Evolutionary conservation across 2,113 vertebrate genomes (phyloP).

Genomic region (Mystacornis crossleyi): DNA sequence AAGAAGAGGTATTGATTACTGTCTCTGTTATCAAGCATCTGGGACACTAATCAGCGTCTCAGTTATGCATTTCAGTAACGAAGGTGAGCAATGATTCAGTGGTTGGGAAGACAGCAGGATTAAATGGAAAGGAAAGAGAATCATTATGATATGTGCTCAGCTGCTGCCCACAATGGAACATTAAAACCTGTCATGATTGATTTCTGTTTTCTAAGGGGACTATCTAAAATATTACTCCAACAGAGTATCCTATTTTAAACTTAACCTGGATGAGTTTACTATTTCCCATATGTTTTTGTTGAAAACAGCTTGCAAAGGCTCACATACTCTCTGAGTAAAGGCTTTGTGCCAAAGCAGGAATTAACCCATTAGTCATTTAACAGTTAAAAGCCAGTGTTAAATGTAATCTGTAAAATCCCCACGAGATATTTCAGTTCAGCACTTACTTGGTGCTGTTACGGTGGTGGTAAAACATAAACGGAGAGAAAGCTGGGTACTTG

Average conservation of each 20-base stretch:
- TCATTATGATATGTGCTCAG: background rate
- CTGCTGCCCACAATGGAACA: background rate
- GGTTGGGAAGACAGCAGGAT: background rate
- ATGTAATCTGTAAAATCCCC: background rate
- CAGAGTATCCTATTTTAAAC: background rate
- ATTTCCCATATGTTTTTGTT: conserved; percentile 23
- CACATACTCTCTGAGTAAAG: background rate
- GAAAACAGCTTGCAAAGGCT: conserved; percentile 36
- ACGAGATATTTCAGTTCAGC: background rate
- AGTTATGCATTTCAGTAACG: background rate
- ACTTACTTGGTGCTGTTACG: background rate
- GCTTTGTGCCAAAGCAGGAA: conserved; percentile 4
- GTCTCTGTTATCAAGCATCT: background rate
- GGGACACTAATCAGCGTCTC: background rate
- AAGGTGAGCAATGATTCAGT: background rate
- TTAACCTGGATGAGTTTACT: conserved; percentile 28
- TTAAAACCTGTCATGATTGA: background rate
- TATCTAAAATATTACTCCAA: background rate
- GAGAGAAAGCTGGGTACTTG: background rate
- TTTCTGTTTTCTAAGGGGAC: background rate
- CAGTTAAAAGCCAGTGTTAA: conserved; percentile 4
- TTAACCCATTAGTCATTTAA: conserved; percentile 49
- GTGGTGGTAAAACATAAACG: background rate
- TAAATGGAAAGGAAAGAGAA: background rate
- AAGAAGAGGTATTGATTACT: background rate